Evolutionary conservation across 1,140 invertebrate species (phyloP).

Genomic region (Dryas iulia): DNA sequence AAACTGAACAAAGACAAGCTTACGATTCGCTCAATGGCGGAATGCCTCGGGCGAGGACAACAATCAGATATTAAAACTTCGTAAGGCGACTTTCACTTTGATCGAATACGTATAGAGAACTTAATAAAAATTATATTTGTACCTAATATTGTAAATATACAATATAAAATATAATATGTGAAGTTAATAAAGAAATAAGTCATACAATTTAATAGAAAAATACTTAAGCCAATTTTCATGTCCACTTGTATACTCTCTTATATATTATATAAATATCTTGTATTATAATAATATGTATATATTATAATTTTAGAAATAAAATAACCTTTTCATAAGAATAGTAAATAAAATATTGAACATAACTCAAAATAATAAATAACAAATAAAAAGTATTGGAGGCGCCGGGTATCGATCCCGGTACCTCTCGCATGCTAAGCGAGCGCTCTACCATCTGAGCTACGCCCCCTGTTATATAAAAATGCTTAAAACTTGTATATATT

Average conservation of each 20-base stretch:
- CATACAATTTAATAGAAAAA: too few species aligned
- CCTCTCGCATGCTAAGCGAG: conserved; percentile 46
- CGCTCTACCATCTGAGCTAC: conserved; percentile 48
- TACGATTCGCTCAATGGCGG: neutral
- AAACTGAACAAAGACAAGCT: neutral
- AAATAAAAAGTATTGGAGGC: conserved; percentile 36
- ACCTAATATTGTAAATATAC: neutral
- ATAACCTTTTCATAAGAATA: too few species aligned
- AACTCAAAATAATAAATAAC: too few species aligned
- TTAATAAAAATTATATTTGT: neutral
- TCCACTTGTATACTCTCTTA: too few species aligned
- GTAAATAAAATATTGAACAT: too few species aligned
- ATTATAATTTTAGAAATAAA: too few species aligned
- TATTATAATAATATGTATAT: too few species aligned
- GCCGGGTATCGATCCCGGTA: conserved; percentile 48
- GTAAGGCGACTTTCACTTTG: conserved; percentile 15
- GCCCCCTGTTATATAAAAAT: conserved; percentile 8
- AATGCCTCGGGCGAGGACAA: conserved; percentile 17
- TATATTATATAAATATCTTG: too few species aligned
- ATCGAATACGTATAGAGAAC: conserved; percentile 7
- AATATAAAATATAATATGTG: too few species aligned
- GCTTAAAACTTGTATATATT: neutral
- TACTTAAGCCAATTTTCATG: too few species aligned
- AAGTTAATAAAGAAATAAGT: too few species aligned
- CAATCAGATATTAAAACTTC: conserved; percentile 13